Base-by-base conservation (phyloP, 2,113 vertebrate genomes). In the Aptenodytes patagonicus region DNA sequence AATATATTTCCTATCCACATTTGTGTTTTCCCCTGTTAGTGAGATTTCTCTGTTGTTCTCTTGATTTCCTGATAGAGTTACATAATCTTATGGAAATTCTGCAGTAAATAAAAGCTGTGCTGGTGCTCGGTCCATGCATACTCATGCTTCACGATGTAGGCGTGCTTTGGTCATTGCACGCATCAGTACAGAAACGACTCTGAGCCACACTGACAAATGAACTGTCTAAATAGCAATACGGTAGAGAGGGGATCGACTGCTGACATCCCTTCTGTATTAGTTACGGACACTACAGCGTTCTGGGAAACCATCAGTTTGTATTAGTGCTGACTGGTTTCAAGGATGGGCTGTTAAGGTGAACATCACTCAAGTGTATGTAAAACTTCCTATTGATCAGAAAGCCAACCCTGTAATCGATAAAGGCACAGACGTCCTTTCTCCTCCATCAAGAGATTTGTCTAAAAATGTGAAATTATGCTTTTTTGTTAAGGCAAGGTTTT, bases 171-270 rank as follows among this genome's bases (percentile, higher is more conserved):
- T 78, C 19, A 9, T 3, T 3, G 62, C 57, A 46, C 4, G 0
- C 4, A 17, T 5, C 26, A 2, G 6, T 6, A 8, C 87, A 75
- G 83, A 62, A 77, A 44, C 1, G 0, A 14, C 42, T 47, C 12
- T 4, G 1, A 83, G 83, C 1, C 52, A 6, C 12, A 4, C 54
- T 52, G 75, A 60, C 46, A 87, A 40, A 66, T 6, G 25, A 54
- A 21, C 28, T n/a, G 47, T 25, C 77, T 10, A 1, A 65, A 44
- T 0, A 81, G 82, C 83, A 66, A 4, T 1, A 13, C 0, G 0
- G 78, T 9, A 78, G 29, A 57, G 65, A 73, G 5, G 42, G 40
- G 15, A 65, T 49, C 0, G 1, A 62, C 49, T 8, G 7, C 46
- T 0, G 3, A 6, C 75, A 9, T 13, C 51, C 84, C 54, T 52